Evolutionary conservation across 2,797 vertebrate genomes (phyloP), one percentile per base, ranked within the genome.

Genomic region (Rhinella marina): DNA sequence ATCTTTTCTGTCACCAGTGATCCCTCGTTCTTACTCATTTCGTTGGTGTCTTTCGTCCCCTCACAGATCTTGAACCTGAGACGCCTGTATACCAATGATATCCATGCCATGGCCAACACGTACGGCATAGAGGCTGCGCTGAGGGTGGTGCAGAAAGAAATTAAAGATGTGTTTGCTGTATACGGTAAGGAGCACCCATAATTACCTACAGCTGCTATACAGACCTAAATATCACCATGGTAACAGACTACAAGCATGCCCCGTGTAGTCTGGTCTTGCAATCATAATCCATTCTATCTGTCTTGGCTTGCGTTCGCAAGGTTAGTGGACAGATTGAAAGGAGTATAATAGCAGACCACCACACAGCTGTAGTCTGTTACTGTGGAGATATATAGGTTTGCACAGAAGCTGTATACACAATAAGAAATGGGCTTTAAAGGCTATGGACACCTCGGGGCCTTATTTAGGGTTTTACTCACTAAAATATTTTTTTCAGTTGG

Each of bases 91-190:
- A 97, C 95, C 86, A 99, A 99, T 2, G 97, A 99, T 90, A 95
- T 99, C 85, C 98, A 99, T 0, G 95, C 97, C 48, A 97, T 99
- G 96, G 97, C 97, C 17, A 96, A 91, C 14, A 97, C 96, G 0
- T 99, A 99, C 0, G 98, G 98, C 66, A 98, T 99, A 0, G 98
- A 99, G 92, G 97, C 98, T 13, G 98, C 96, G 1, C 92, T 99
- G 77, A 95, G 96, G 8, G 98, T 97, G 90, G 97, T 99, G 1
- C 97, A 99, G 92, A 99, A 97, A 93, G 98, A 99, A 93, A 99
- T 99, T 91, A 99, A 97, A 92, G 97, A 99, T 16, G 98, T 99
- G 56, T 99, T 99, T 91, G 98, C 97, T 0, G 98, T 99, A 57
- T 99, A 99, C 1, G 98, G 98, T 99, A 95, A 90, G 93, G 16